Conservation (phyloP, 2,113 vertebrate genomes). For the Larimichthys polyactis region DNA sequence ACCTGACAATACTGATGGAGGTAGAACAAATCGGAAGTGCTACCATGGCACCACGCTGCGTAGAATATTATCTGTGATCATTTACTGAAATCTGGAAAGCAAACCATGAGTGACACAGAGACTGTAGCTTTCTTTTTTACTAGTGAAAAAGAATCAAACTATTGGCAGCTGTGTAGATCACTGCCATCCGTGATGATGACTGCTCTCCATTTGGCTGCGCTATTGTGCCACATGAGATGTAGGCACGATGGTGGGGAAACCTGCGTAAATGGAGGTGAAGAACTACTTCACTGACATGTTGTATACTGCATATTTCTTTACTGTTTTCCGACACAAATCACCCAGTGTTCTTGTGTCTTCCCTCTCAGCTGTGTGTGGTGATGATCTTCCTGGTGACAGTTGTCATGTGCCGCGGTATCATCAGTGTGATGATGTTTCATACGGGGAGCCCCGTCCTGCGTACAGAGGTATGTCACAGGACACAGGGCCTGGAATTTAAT, state of each 20-base stretch:
- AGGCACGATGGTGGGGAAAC: background rate
- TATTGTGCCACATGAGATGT: background rate
- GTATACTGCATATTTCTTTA: background rate
- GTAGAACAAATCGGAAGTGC: background rate
- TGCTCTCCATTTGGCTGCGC: background rate
- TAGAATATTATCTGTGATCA: background rate
- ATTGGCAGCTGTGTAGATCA: background rate
- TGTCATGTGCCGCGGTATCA: conserved; percentile 85
- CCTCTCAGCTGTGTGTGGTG: conserved; percentile 83
- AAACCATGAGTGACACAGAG: background rate
- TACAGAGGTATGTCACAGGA: conserved; percentile 79
- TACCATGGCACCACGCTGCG: background rate
- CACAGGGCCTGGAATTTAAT: background rate
- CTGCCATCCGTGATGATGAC: background rate
- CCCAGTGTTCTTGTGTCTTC: background rate
- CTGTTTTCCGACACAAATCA: background rate
- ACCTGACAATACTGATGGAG: conserved; percentile 7
- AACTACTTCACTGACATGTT: background rate
- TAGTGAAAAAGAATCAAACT: background rate
- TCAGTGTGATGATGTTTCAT: conserved; percentile 86
- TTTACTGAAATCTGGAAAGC: background rate
- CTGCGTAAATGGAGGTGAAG: background rate
- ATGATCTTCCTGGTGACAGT: conserved; percentile 88
- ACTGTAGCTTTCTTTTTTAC: background rate
- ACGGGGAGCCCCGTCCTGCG: conserved; percentile 83